phyloP scores from a whole-genome alignment of 2,888 invertebrate genomes.

The Thereva unica region DNA sequence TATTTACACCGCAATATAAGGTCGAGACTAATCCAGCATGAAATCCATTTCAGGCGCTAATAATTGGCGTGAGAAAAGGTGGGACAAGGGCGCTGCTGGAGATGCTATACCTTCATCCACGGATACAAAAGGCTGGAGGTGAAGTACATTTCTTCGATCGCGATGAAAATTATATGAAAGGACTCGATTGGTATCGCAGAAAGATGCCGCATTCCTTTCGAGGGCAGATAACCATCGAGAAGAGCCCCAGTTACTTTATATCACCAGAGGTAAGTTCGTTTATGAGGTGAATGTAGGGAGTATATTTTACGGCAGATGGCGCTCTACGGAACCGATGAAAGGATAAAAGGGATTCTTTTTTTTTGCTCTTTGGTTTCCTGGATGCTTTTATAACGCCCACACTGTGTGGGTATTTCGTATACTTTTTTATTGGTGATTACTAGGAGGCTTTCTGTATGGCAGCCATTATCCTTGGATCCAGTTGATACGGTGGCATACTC shows the following conservation, averaged over 20 bases:
- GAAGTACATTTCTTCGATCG: conserved; percentile 98
- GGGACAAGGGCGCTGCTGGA: conserved; percentile 95
- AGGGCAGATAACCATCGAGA: conserved; percentile 94
- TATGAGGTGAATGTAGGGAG: background rate
- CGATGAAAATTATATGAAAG: conserved; percentile 87
- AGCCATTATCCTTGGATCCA: conserved; percentile 10
- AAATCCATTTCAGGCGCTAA: conserved; percentile 68
- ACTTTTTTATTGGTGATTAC: conserved; percentile 26
- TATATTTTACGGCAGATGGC: conserved; percentile 15
- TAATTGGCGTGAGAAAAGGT: conserved; percentile 95
- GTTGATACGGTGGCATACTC: too few species aligned
- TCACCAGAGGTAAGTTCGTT: conserved; percentile 78
- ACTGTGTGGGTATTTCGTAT: background rate
- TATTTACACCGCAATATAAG: background rate
- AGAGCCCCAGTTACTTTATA: conserved; percentile 97
- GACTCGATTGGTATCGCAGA: conserved; percentile 92
- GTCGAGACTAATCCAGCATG: background rate
- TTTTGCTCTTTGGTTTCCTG: conserved; percentile 1
- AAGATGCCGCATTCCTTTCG: conserved; percentile 93
- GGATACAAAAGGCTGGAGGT: conserved; percentile 88
- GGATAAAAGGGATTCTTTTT: conserved; percentile 11
- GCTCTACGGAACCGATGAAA: conserved; percentile 26
- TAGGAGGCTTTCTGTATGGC: conserved; percentile 7
- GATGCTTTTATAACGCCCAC: conserved; percentile 11
- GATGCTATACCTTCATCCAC: conserved; percentile 92